These are phyloP conservation scores for Psittacara wagleri DNA, from an alignment of 2,113 vertebrate species.

Conservation along the genomic window DNA sequence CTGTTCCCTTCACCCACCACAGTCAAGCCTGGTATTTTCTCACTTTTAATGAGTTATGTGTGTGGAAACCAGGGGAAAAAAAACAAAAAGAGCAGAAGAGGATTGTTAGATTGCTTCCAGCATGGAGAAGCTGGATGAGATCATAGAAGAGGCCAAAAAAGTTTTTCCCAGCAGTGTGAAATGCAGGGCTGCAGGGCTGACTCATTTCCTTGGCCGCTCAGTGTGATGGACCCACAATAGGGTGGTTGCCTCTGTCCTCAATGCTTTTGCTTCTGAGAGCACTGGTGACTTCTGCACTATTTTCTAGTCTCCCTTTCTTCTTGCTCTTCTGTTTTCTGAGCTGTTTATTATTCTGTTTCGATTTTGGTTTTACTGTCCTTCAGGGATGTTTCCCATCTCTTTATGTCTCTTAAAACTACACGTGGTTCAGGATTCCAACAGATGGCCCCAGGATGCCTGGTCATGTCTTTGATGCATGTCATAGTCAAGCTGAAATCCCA, in stretches of 20 bases:
- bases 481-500: not conserved
- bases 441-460: not conserved
- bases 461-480: not conserved
- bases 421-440: not conserved
- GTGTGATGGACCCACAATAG: not conserved
- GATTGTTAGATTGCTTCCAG: not conserved
- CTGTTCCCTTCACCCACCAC: conserved; percentile 33
- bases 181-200: not conserved
- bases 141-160: not conserved
- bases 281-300: not conserved
- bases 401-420: not conserved
- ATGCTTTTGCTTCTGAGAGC: not conserved
- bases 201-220: not conserved
- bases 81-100: not conserved
- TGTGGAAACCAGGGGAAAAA: not conserved
- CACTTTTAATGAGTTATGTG: conserved; percentile 1
- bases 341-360: not conserved
- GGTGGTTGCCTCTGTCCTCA: not conserved
- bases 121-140: not conserved
- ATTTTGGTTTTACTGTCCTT: not conserved
- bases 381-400: not conserved
- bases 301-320: not conserved
- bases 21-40: not conserved
- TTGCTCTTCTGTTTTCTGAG: not conserved
- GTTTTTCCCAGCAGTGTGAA: not conserved